A percentile compares a stretch with the other conserved stretches of the same genome.
Evolutionary conservation across 2,797 vertebrate genomes (phyloP).

Genomic region (Apodemus agrarius): DNA sequence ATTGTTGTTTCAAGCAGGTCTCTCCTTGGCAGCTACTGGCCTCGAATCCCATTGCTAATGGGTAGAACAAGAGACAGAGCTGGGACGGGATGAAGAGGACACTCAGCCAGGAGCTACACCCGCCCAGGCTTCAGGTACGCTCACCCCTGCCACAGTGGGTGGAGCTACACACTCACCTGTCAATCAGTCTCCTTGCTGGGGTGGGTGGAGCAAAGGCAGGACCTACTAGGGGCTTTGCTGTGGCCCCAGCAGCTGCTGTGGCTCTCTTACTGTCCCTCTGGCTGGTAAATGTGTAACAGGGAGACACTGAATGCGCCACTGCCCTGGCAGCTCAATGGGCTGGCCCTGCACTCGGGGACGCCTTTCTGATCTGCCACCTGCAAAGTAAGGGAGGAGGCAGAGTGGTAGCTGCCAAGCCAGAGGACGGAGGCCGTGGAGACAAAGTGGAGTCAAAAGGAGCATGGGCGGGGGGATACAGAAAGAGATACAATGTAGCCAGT

Average conservation of each 20-base stretch:
- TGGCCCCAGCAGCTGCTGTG: background rate
- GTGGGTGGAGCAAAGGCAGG: background rate
- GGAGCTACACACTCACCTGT: background rate
- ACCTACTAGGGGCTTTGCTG: background rate
- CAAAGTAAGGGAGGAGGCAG: background rate
- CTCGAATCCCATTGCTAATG: slow-evolving; percentile 79
- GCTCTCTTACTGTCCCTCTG: background rate
- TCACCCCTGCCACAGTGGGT: background rate
- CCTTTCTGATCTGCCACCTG: background rate
- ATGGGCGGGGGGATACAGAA: background rate
- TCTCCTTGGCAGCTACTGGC: slow-evolving; percentile 55
- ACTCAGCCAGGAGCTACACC: background rate
- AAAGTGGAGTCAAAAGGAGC: background rate
- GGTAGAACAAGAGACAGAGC: background rate
- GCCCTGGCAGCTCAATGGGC: background rate
- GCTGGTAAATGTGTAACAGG: background rate
- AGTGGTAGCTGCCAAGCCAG: background rate
- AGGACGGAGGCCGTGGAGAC: background rate
- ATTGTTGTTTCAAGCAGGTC: background rate
- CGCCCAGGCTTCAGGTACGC: fast-evolving
- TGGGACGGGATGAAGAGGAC: background rate
- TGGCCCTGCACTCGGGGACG: background rate
- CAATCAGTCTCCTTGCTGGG: background rate
- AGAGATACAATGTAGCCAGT: too few relatives aligned
- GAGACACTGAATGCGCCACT: background rate